Evolutionary conservation across 2,888 invertebrate species (phyloP).

Genomic region (Cyclophora albipunctata): DNA sequence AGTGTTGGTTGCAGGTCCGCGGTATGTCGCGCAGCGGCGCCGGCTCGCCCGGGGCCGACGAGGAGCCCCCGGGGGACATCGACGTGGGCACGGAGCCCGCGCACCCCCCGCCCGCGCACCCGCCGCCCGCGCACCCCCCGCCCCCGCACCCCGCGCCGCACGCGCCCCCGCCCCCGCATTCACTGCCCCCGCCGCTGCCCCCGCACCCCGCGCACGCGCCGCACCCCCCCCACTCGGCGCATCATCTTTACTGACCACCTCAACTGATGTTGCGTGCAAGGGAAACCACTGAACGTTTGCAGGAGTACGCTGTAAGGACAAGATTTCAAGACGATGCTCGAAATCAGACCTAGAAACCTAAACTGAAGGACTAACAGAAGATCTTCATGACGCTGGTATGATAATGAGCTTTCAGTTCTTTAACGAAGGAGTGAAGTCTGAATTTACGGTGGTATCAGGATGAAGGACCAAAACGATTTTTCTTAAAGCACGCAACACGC

Average conservation of each 20-base stretch:
- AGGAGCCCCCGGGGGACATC: conserved; percentile 64
- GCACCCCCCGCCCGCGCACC: conserved; percentile 27
- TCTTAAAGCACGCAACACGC: background rate
- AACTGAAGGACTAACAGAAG: no score
- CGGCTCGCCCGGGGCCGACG: conserved; percentile 36
- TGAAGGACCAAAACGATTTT: background rate
- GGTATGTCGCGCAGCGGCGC: conserved; percentile 39
- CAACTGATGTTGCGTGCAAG: background rate
- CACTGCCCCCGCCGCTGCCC: conserved; percentile 41
- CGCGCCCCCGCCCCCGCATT: conserved; percentile 28
- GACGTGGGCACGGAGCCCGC: conserved; percentile 68
- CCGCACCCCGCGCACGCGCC: conserved; percentile 30
- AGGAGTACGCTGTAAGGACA: no score
- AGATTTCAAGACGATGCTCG: no score
- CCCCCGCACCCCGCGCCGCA: conserved; percentile 47
- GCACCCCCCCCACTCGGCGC: conserved; percentile 18
- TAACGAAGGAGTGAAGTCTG: background rate
- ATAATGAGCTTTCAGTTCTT: background rate
- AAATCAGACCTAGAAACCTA: no score
- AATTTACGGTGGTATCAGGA: no score
- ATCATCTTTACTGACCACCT: conserved; percentile 21
- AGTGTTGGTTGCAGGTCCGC: conserved; percentile 44
- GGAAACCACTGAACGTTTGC: background rate
- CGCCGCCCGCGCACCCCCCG: conserved; percentile 25
- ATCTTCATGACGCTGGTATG: no score